These are phyloP conservation scores for Seriola aureovittata DNA, from an alignment of 2,113 vertebrate genomes.

Conservation along the genomic window DNA sequence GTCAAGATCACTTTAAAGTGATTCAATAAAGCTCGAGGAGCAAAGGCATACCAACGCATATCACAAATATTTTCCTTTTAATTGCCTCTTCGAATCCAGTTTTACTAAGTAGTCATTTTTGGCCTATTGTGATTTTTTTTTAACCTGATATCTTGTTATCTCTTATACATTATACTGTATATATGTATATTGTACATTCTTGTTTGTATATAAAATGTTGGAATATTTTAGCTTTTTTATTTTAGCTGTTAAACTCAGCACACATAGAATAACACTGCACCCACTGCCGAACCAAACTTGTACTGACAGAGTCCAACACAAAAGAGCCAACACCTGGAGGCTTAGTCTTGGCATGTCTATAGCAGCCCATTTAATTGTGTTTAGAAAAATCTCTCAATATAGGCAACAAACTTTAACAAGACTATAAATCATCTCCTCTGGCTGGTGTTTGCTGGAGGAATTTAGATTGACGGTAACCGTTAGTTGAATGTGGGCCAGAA, in stretches of 20 bases:
- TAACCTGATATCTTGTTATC: too few species aligned
- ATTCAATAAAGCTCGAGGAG: background rate
- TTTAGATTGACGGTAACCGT: slow-evolving; percentile 45
- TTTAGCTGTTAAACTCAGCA: background rate
- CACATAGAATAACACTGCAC: background rate
- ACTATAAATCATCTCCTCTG: slow-evolving; percentile 44
- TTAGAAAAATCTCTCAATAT: slow-evolving; percentile 15
- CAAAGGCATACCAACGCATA: background rate
- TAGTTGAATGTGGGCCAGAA: slow-evolving; percentile 48
- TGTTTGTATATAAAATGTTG: background rate
- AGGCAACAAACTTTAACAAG: slow-evolving; percentile 5
- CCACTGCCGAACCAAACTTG: background rate
- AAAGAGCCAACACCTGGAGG: slow-evolving; percentile 2
- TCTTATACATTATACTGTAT: too few species aligned
- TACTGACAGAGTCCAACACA: background rate
- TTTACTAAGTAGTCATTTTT: too few species aligned
- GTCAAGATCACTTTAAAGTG: background rate
- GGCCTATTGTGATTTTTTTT: too few species aligned
- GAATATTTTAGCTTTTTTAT: background rate
- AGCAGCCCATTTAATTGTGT: slow-evolving; percentile 23
- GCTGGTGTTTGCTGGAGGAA: slow-evolving; percentile 10
- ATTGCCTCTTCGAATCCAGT: background rate
- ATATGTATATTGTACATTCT: background rate
- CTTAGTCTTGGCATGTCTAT: background rate
- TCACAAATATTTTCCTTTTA: background rate